Base-by-base conservation (phyloP, 1,140 invertebrate species). In the Sesamia nonagrioides region DNA sequence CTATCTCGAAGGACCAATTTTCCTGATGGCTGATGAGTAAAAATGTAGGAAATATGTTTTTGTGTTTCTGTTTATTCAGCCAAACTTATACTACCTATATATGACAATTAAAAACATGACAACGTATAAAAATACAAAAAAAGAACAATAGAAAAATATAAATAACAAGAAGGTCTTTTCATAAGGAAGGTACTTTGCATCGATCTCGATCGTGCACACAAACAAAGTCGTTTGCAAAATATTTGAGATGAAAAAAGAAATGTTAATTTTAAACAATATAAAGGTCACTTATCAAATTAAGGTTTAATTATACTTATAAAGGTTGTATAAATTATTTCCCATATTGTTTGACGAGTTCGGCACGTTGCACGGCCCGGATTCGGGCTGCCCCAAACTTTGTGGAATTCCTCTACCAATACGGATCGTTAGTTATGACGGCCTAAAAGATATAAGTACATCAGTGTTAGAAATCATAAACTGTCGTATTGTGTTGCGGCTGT, bases 271-370 rank as follows among this genome's bases (percentile, higher is more conserved):
- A n/a, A 77, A 82, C 54, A 72, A 83, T 87, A 86, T 85, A 83
- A 85, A 75, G 72, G 66, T 48, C 66, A 83, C 78, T 88, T 84
- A 84, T 82, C 80, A 82, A 88, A 89, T 87, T 84, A 85, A 77
- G 52, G 50, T 54, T 81, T 6, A 71, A 71, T 52, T 54, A 54
- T 5, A 52, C 7, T 33, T 52, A 52, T 69, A 35, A 33, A 69
- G 52, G 66, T 8, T 33, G 42, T 33, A 35, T 52, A 45, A 50
- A 42, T 50, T 52, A 9, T 77, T 80, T 81, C 72, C 81, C 79
- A 85, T 82, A 78, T 86, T 83, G 73, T 87, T 88, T 79, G 81
- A 77, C 81, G 81, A 71, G 78, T 81, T 71, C 81, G 74, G 74
- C 68, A 75, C 76, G 79, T 60, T 85, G 81, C 82, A 85, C 45